Percentiles rank a stretch among this genome's conserved stretches.
Conservation (phyloP, 2,797 vertebrate species). For the Avahi laniger region DNA sequence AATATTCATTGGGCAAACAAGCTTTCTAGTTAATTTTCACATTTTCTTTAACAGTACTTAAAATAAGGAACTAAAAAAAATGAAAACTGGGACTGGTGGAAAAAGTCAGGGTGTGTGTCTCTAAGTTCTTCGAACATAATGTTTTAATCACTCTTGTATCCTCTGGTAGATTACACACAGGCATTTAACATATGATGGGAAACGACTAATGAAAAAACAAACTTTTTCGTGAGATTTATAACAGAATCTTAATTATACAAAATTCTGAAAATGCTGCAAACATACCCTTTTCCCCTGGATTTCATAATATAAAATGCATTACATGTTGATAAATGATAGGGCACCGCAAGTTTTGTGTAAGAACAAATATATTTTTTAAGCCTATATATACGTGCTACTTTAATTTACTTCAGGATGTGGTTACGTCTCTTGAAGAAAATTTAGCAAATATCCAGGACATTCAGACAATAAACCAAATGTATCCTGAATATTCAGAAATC, state of each 20-base stretch:
- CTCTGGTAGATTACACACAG: neutral
- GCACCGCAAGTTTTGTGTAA: neutral
- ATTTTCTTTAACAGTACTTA: constrained; percentile 11
- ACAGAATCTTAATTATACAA: neutral
- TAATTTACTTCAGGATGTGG: neutral
- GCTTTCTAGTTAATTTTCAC: neutral
- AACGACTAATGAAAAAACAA: neutral
- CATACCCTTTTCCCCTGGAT: neutral
- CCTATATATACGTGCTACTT: neutral
- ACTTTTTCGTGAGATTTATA: neutral
- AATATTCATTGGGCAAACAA: neutral
- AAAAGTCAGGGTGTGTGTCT: neutral
- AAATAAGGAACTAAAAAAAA: neutral
- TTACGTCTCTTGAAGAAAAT: constrained; percentile 16
- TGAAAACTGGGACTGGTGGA: neutral
- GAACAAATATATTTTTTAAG: neutral
- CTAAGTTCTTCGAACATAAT: neutral
- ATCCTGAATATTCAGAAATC: neutral
- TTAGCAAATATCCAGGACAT: neutral
- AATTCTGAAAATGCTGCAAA: neutral
- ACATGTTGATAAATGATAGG: neutral
- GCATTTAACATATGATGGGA: neutral
- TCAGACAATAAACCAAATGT: neutral
- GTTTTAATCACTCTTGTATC: neutral
- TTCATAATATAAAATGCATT: neutral